phyloP scores from a whole-genome alignment of 30 jellyfish, hydroid and myxozoan genomes.

The Turritopsis rubra region DNA sequence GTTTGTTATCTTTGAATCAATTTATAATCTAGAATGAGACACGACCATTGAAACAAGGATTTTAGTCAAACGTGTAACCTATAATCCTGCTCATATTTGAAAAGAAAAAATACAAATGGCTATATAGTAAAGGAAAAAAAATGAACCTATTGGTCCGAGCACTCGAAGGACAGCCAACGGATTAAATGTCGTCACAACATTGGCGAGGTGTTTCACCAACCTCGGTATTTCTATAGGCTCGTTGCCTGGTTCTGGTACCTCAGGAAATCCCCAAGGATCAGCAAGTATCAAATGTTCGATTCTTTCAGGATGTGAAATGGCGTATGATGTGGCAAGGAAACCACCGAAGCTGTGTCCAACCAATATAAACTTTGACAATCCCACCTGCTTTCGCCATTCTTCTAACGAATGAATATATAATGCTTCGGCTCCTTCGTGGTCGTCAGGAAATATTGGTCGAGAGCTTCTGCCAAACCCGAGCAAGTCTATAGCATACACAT shows the following conservation, averaged over 20 bases:
- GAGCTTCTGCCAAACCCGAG: constrained; percentile 97
- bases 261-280: constrained; percentile 99
- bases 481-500: constrained; percentile 81
- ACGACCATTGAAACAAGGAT: too few species aligned
- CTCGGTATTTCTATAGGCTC: constrained; percentile 75
- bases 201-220: constrained; percentile 84
- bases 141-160: constrained; percentile 38
- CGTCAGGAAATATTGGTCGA: constrained; percentile 65
- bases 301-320: constrained; percentile 69
- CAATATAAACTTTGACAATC: constrained; percentile 51
- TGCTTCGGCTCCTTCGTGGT: constrained; percentile 48
- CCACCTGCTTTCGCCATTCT: constrained; percentile 91
- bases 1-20: too few species aligned
- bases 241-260: constrained; percentile 66
- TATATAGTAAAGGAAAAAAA: background rate
- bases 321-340: constrained; percentile 63
- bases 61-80: too few species aligned
- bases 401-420: constrained; percentile 66
- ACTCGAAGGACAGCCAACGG: constrained; percentile 41
- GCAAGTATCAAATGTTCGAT: constrained; percentile 61
- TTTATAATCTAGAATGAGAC: too few species aligned
- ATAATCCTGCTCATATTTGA: too few species aligned
- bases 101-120: background rate
- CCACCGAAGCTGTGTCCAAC: constrained; percentile 99
- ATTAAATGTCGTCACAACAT: constrained; percentile 34